Conservation (phyloP, 2,797 vertebrate species). For the Darevskia mixta region DNA sequence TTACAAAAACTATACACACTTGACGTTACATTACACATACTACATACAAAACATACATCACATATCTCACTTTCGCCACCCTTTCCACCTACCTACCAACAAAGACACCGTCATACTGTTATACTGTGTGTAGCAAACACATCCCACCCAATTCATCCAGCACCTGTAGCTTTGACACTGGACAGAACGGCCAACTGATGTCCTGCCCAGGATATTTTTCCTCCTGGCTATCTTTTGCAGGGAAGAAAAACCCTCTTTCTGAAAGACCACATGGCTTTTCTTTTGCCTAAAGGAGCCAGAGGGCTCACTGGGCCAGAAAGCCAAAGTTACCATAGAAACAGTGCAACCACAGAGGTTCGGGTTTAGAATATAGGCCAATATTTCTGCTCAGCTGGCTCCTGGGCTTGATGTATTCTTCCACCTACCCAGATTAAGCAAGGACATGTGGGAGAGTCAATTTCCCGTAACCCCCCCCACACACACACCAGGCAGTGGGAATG, state of each 20-base stretch:
- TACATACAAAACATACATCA: too few species aligned
- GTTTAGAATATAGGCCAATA: conserved; percentile 88
- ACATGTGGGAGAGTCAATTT: rapidly evolving
- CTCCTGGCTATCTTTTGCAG: not conserved
- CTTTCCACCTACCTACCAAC: too few species aligned
- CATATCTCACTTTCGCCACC: too few species aligned
- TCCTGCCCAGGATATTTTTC: too few species aligned
- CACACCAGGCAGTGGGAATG: rapidly evolving
- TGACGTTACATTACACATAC: too few species aligned
- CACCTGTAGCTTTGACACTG: not conserved
- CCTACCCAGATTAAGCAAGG: conserved; percentile 21
- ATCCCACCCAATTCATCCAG: not conserved
- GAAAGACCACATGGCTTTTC: conserved; percentile 37
- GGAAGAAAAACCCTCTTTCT: conserved; percentile 54
- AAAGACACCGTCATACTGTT: too few species aligned
- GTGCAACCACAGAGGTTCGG: conserved; percentile 60
- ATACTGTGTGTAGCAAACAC: not conserved
- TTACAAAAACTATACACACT: too few species aligned
- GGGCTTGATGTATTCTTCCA: conserved; percentile 38
- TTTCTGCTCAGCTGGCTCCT: conserved; percentile 89
- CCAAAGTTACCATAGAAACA: conserved; percentile 81
- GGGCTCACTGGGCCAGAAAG: conserved; percentile 72
- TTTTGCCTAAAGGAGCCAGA: conserved; percentile 70
- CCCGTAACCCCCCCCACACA: rapidly evolving
- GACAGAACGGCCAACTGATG: too few species aligned